These are phyloP conservation scores for Trissolcus basalis DNA, from an alignment of 1,140 invertebrate species.

Conservation along the genomic window DNA sequence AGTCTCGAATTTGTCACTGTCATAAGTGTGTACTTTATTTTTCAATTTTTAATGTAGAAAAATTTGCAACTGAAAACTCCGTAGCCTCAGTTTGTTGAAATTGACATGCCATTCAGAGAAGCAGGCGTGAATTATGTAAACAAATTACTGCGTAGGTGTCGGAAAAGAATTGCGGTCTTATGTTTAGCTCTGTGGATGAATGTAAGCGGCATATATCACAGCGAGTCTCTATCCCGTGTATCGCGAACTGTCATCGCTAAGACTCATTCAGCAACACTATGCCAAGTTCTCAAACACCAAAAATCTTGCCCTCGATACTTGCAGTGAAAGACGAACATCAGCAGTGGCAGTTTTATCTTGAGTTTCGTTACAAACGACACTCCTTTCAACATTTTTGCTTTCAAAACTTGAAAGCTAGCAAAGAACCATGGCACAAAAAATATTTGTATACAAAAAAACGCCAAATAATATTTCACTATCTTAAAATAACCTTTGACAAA, in stretches of 20 bases:
- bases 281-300: constrained; percentile 26
- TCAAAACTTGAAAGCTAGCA: neutral
- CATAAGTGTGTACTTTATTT: too few species aligned
- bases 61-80: too few species aligned
- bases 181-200: constrained; percentile 36
- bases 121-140: constrained; percentile 51
- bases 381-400: constrained; percentile 11
- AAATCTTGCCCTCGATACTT: constrained; percentile 48
- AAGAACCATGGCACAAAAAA: neutral
- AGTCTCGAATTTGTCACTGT: too few species aligned
- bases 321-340: constrained; percentile 33
- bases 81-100: too few species aligned
- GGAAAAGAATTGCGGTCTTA: constrained; percentile 33
- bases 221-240: constrained; percentile 14
- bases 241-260: constrained; percentile 49
- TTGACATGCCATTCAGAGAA: too few species aligned
- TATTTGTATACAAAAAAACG: neutral
- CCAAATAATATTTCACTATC: neutral
- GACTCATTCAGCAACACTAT: constrained; percentile 35
- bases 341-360: constrained; percentile 25
- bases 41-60: too few species aligned
- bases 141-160: constrained; percentile 36
- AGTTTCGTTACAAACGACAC: constrained; percentile 14
- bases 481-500: neutral
- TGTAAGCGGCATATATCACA: constrained; percentile 38